Conservation (phyloP, 2,113 vertebrate species). For the Ellobius talpinus region DNA sequence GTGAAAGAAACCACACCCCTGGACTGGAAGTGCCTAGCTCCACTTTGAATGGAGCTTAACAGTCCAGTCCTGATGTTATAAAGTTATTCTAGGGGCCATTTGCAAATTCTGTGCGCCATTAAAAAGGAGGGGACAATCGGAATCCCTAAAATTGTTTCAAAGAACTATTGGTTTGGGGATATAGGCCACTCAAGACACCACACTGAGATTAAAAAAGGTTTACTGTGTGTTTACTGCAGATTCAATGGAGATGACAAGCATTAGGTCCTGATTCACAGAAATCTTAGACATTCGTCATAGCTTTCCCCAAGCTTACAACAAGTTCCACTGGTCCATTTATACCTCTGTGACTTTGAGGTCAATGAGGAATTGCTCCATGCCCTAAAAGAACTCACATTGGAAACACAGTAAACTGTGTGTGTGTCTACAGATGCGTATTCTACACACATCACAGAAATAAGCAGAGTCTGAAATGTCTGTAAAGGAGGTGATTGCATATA, state of each 20-base stretch:
- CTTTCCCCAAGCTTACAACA: neutral
- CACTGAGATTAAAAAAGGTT: neutral
- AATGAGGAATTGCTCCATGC: neutral
- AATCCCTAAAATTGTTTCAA: neutral
- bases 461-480: neutral
- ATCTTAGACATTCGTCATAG: neutral
- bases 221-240: neutral
- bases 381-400: neutral
- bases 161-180: neutral
- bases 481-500: neutral
- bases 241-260: neutral
- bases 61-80: neutral
- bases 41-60: slow-evolving; percentile 34
- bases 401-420: neutral
- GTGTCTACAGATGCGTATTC: neutral
- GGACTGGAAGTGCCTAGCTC: neutral
- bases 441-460: neutral
- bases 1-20: slow-evolving; percentile 15
- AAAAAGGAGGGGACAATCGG: neutral
- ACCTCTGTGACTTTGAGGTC: neutral
- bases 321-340: neutral
- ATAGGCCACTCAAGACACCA: neutral
- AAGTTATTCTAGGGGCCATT: neutral
- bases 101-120: neutral
- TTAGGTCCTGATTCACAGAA: neutral